Evolutionary conservation across 2,113 vertebrate species (phyloP).

Genomic region (Rhynchopsitta pachyrhyncha): DNA sequence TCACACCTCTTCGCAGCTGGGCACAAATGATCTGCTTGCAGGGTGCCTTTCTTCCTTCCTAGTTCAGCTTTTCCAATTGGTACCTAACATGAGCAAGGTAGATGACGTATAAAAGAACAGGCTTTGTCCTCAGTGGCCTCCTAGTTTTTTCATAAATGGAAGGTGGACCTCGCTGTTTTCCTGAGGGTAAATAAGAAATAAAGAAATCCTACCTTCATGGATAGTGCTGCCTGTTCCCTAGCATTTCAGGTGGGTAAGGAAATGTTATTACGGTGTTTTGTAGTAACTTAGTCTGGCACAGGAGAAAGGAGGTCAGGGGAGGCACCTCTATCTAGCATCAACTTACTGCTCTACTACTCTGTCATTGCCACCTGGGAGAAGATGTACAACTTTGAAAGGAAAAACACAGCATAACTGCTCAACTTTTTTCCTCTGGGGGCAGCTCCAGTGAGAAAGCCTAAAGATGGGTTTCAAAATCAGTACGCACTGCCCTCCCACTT

Average conservation of each 20-base stretch:
- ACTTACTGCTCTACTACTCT: not conserved
- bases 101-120: not conserved
- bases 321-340: not conserved
- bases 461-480: not conserved
- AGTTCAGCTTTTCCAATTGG: not conserved
- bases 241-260: not conserved
- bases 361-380: not conserved
- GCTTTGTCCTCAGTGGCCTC: not conserved
- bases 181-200: not conserved
- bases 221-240: not conserved
- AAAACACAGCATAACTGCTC: not conserved
- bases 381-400: not conserved
- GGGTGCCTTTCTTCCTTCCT: not conserved
- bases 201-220: not conserved
- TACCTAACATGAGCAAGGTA: not conserved
- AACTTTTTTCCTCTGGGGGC: not conserved
- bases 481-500: not conserved
- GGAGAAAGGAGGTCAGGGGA: not conserved
- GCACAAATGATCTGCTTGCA: not conserved
- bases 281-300: not conserved
- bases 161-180: not conserved
- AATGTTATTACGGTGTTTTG: not conserved
- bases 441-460: not conserved
- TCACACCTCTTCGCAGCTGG: accelerated
- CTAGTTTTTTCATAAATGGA: not conserved